These are phyloP conservation scores for Amblyopsis rosae DNA, from an alignment of 2,113 vertebrate genomes.

Conservation along the genomic window DNA sequence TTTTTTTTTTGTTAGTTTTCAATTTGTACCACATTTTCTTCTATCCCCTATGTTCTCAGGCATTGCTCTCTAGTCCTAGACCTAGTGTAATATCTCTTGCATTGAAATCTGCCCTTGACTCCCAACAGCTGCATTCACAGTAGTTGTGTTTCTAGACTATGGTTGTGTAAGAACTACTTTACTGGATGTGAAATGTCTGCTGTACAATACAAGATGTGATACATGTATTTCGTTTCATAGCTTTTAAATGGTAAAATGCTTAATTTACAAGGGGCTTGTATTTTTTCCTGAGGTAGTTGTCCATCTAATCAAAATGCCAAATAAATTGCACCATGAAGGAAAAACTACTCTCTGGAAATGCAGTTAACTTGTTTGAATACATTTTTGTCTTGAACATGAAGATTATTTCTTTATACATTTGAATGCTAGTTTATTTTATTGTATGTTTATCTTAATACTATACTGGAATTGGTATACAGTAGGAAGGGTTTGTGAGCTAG, in stretches of 20 bases:
- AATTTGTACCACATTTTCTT: no score
- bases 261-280: conserved; percentile 72
- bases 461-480: no score
- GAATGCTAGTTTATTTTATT: no score
- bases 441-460: no score
- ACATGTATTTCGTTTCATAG: conserved; percentile 77
- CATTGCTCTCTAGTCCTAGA: conserved; percentile 35
- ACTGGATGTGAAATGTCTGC: conserved; percentile 51
- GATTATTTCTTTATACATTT: no score
- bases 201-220: conserved; percentile 62
- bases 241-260: conserved; percentile 69
- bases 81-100: conserved; percentile 22
- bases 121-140: conserved; percentile 37
- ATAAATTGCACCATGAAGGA: conserved; percentile 89
- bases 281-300: conserved; percentile 82
- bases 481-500: no score
- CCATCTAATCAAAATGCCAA: conserved; percentile 94
- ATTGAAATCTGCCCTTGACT: conserved; percentile 10
- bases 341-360: conserved; percentile 34
- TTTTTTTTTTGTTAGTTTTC: no score
- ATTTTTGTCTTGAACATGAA: no score
- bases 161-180: conserved; percentile 56
- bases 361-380: conserved; percentile 16
- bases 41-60: conserved; percentile 16
- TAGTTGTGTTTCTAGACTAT: conserved; percentile 54